Conservation (phyloP, 2,888 invertebrate genomes). For the Oligia strigilis region DNA sequence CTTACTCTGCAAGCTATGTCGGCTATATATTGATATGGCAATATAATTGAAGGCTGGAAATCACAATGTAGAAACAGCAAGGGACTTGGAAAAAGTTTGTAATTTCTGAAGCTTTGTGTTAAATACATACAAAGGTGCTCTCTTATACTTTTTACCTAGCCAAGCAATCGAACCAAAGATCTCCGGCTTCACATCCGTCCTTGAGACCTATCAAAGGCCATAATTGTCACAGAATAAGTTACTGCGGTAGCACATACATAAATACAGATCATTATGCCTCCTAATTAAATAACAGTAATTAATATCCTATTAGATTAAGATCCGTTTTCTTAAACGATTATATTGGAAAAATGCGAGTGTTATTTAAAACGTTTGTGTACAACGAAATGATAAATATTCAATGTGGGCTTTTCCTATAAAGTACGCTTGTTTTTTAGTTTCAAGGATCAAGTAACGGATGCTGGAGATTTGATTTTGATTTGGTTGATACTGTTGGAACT, state of each 20-base stretch:
- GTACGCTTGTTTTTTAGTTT: slow-evolving; percentile 66
- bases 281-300: slow-evolving; percentile 36
- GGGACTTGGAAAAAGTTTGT: background rate
- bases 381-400: slow-evolving; percentile 72
- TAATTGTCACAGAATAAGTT: background rate
- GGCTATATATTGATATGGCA: background rate
- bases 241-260: background rate
- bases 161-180: background rate
- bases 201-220: background rate
- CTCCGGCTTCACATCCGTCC: background rate
- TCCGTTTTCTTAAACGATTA: slow-evolving; percentile 55
- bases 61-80: background rate
- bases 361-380: slow-evolving; percentile 41
- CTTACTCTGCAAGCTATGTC: background rate
- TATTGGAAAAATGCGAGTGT: slow-evolving; percentile 59
- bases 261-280: background rate
- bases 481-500: slow-evolving; percentile 54
- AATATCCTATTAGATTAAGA: slow-evolving; percentile 53
- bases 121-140: background rate
- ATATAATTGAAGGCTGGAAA: background rate
- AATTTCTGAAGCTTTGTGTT: background rate
- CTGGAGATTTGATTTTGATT: slow-evolving; percentile 50
- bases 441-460: slow-evolving; percentile 76
- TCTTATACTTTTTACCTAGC: background rate
- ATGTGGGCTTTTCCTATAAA: slow-evolving; percentile 75